A percentile compares a stretch with the other conserved stretches of the same genome.
Evolutionary conservation across 2,888 invertebrate genomes (phyloP).

Genomic region (Apamea epomidion): DNA sequence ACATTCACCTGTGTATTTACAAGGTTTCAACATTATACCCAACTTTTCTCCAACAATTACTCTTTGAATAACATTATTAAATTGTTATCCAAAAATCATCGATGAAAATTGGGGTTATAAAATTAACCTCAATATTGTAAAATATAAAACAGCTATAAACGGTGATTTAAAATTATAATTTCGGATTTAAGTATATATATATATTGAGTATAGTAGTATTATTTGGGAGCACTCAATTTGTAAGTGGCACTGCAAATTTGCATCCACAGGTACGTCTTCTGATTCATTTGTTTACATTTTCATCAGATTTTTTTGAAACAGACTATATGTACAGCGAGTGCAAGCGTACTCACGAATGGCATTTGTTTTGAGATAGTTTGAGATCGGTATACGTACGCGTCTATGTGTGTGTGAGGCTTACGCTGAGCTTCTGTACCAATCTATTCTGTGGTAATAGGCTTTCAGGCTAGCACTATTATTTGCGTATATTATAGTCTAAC

Average conservation of each 20-base stretch:
- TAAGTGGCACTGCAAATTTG: not conserved
- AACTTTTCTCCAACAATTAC: not conserved
- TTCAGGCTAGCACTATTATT: constrained; percentile 25
- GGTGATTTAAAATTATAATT: not conserved
- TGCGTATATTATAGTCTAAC: constrained; percentile 23
- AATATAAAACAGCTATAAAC: not conserved
- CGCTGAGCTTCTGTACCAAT: not conserved
- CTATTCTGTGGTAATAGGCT: constrained; percentile 32
- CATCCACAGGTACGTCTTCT: not conserved
- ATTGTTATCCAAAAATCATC: not conserved
- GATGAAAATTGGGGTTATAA: not conserved
- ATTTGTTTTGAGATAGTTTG: not conserved
- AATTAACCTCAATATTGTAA: not conserved
- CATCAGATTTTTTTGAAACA: not conserved
- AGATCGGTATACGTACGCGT: not conserved
- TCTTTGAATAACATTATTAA: not conserved
- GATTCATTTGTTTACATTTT: not conserved
- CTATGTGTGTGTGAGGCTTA: no score
- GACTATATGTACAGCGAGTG: not conserved
- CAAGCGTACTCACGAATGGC: not conserved
- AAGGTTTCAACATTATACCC: not conserved
- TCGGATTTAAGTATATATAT: no score
- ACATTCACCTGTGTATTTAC: not conserved
- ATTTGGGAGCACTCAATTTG: no score
- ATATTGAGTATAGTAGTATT: no score